Percentiles rank a stretch among this genome's conserved stretches.
These are phyloP conservation scores for Oreocharis arfaki DNA, from an alignment of 2,113 vertebrate genomes.

Conservation along the genomic window DNA sequence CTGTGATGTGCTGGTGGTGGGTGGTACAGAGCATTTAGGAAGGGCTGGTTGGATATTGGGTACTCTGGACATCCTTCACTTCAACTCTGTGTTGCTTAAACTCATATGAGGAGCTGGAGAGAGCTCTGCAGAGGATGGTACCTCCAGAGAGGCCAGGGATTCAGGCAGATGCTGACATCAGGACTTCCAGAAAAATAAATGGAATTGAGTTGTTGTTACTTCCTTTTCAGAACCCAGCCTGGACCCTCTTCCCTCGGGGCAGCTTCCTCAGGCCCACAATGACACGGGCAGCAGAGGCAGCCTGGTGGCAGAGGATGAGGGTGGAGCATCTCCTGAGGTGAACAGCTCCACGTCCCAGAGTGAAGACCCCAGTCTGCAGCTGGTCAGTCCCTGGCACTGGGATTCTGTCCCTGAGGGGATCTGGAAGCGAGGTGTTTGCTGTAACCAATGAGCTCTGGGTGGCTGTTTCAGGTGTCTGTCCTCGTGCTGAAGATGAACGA, in stretches of 20 bases:
- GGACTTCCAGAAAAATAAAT: neutral
- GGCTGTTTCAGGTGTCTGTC: conserved; percentile 81
- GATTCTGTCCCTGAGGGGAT: neutral
- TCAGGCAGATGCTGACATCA: neutral
- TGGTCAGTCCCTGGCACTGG: conserved; percentile 69
- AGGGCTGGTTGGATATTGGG: neutral
- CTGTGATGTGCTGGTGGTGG: neutral
- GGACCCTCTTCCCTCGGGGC: conserved; percentile 73
- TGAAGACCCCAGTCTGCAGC: conserved; percentile 78
- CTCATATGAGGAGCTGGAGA: neutral
- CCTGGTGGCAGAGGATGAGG: conserved; percentile 73
- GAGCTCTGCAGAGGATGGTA: neutral
- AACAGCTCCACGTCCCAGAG: conserved; percentile 86
- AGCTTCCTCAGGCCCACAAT: conserved; percentile 42
- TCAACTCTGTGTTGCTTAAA: neutral
- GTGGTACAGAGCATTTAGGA: neutral
- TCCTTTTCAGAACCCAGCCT: conserved; percentile 79
- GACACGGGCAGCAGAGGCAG: conserved; percentile 62
- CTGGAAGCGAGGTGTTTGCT: neutral
- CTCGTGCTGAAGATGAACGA: conserved; percentile 80
- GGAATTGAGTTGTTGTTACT: neutral
- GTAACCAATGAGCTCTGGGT: neutral
- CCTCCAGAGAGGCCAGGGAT: neutral
- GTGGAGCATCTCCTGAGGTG: conserved; percentile 75
- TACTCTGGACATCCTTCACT: neutral